Evolutionary conservation across 2,888 invertebrate species (phyloP), one percentile per base, ranked within the genome.

Genomic region (Chromoteleia sp.): DNA sequence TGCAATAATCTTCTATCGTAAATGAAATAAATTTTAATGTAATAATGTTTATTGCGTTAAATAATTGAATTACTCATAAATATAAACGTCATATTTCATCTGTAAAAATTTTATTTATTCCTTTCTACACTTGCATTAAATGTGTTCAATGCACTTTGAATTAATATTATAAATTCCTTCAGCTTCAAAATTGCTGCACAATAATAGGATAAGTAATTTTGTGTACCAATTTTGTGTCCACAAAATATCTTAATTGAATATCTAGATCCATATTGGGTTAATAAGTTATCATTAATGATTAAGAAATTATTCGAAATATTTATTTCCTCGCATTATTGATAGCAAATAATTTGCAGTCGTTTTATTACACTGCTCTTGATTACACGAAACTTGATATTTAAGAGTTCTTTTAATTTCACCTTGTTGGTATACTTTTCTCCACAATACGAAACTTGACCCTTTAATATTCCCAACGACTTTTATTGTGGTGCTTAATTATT

Each of bases 381-480:
- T 19, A 30, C 14, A 54, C 10, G 73, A 54, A 74, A 74, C 56
- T 36, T 50, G 39, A 63, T 43, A 74, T 43, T 30, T 12, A 36
- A 21, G 30, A 12, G 19, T 41, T 61, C 61, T 54, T 54, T 61
- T 41, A 61, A 63, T 41, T 68, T 50, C 33, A 54, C 43, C 33
- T 45, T 33, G 36, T 36, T 14, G 30, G 56, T 67, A 29, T 30
- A 75, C 58, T 65, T 75, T 58, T 75, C 52, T 58, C 29, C n/a
- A 29, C 17, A 41, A 75, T 45, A 67, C 19, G 52, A 76, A 58
- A 76, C 59, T 67, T 48, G 59, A 65, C 50, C 50, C 58, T 65
- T 75, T 19, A 67, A 67, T 56, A 45, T 43, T 52, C 76, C 14
- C 17, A 30, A 10, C 50, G 15, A 67, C 17, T 8, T 41, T 14